These are phyloP conservation scores for Achroia grisella DNA, from an alignment of 1,140 invertebrate species.

Conservation along the genomic window DNA sequence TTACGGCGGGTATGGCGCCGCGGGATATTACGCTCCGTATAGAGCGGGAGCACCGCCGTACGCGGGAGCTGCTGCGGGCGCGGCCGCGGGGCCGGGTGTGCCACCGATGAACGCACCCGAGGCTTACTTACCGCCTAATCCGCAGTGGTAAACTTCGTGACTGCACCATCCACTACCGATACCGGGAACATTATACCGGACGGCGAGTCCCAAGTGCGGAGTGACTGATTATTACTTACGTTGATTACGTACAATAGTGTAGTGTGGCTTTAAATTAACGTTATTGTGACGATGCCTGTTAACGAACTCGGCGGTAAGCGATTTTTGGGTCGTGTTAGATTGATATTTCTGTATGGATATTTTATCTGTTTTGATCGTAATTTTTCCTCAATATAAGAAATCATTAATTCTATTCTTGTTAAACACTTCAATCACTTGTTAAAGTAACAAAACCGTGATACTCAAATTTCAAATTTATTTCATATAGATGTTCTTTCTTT, in stretches of 20 bases:
- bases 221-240: not conserved
- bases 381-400: too few relatives aligned
- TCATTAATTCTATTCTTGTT: too few relatives aligned
- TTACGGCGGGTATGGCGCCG: constrained; percentile 59
- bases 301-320: not conserved
- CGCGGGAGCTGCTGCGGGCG: constrained; percentile 25
- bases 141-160: constrained; percentile 48
- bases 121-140: constrained; percentile 70
- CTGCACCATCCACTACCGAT: not conserved
- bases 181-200: too few relatives aligned
- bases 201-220: not conserved
- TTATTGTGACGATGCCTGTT: not conserved
- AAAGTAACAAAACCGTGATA: too few relatives aligned
- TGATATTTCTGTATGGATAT: too few relatives aligned
- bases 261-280: constrained; percentile 2
- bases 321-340: too few relatives aligned
- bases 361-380: too few relatives aligned
- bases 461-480: too few relatives aligned
- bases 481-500: too few relatives aligned
- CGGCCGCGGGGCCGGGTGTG: constrained; percentile 33
- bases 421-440: too few relatives aligned
- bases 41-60: constrained; percentile 45
- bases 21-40: constrained; percentile 70
- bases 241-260: not conserved
- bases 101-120: constrained; percentile 62